Percentiles rank a stretch among this genome's conserved stretches.
Evolutionary conservation across 2,113 vertebrate genomes (phyloP).

Genomic region (Dromaius novaehollandiae): DNA sequence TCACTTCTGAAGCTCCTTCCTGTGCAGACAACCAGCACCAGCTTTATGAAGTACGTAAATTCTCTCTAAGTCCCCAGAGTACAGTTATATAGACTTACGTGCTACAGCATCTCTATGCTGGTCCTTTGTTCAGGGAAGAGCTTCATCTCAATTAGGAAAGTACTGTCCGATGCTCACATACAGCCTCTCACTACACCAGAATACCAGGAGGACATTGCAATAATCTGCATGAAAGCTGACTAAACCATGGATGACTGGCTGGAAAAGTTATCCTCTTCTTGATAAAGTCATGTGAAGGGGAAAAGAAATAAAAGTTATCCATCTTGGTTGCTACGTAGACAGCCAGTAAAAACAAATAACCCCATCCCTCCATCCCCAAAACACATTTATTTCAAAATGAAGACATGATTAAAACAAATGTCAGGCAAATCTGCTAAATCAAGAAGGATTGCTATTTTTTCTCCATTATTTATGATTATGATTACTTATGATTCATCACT

Average conservation of each 20-base stretch:
- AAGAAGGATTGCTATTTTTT: neutral
- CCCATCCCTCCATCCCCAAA: neutral
- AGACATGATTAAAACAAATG: neutral
- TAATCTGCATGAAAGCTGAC: neutral
- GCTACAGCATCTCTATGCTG: neutral
- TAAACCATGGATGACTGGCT: neutral
- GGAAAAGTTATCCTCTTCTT: neutral
- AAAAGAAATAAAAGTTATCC: neutral
- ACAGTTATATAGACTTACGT: neutral
- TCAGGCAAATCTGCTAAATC: neutral
- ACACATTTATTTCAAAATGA: neutral
- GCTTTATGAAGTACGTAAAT: neutral
- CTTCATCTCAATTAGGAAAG: neutral
- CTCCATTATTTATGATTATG: neutral
- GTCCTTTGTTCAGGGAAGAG: neutral
- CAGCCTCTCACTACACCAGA: neutral
- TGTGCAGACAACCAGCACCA: neutral
- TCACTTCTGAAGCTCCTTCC: neutral
- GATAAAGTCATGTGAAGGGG: neutral
- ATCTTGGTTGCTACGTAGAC: neutral
- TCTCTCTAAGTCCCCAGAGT: neutral
- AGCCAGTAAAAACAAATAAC: neutral
- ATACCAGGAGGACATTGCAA: neutral
- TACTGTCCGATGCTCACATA: neutral
- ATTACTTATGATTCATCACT: neutral